phyloP scores from a whole-genome alignment of 2,797 vertebrate genomes.

The Halcyon smyrnensis region DNA sequence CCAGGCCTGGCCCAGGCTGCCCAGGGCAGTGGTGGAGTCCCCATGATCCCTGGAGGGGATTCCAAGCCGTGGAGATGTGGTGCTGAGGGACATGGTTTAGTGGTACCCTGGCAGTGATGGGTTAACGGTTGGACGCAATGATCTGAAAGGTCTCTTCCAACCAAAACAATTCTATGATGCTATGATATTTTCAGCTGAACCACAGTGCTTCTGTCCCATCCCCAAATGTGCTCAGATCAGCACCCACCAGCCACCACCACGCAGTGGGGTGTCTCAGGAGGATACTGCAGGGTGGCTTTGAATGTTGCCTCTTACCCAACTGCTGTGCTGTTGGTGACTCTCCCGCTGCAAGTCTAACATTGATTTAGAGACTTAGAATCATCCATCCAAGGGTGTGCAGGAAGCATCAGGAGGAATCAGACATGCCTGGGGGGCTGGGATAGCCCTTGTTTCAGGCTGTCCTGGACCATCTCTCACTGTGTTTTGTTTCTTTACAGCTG shows the following conservation, averaged over 20 bases:
- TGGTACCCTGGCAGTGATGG: too few species aligned
- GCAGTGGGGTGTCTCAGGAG: neutral
- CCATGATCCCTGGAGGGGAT: too few species aligned
- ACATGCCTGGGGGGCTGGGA: accelerated
- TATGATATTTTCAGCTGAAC: neutral
- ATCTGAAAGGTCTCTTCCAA: neutral
- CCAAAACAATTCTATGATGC: too few species aligned
- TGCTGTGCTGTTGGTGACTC: neutral
- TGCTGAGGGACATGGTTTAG: too few species aligned
- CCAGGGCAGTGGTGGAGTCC: too few species aligned
- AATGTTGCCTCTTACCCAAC: neutral
- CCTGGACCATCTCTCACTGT: neutral
- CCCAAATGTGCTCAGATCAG: neutral
- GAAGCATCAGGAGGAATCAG: neutral
- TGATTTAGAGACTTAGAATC: neutral
- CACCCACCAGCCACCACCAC: neutral
- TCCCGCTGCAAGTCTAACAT: neutral
- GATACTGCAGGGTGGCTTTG: neutral
- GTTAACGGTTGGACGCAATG: neutral
- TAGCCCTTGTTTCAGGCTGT: neutral
- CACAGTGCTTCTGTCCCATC: neutral
- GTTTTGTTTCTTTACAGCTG: slow-evolving; percentile 77
- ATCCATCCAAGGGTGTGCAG: neutral
- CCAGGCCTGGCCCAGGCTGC: neutral
- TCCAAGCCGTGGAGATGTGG: too few species aligned